These are phyloP conservation scores for Hesperia comma DNA, from an alignment of 2,888 invertebrate genomes.

Conservation along the genomic window DNA sequence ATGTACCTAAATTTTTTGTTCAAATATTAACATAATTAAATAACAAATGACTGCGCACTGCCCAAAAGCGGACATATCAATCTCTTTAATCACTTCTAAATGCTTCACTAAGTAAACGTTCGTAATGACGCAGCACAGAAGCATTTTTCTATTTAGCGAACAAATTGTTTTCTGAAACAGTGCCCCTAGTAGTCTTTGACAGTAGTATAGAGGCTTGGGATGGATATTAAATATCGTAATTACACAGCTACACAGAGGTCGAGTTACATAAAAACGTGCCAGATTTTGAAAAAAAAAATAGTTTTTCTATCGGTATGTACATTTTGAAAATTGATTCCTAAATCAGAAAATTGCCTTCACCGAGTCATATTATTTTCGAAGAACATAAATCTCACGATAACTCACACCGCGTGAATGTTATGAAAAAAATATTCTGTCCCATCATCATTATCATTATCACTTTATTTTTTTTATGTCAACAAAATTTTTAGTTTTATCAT, in stretches of 20 bases:
- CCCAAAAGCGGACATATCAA: conserved; percentile 10
- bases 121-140: conserved; percentile 43
- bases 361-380: no score
- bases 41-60: conserved; percentile 23
- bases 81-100: conserved; percentile 19
- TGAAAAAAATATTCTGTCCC: no score
- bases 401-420: no score
- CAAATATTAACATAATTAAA: conserved; percentile 5
- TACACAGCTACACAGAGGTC: conserved; percentile 11
- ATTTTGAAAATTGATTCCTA: no score
- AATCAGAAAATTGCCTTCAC: no score
- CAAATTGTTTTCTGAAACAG: conserved; percentile 55
- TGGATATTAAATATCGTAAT: not conserved
- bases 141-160: conserved; percentile 63
- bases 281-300: not conserved
- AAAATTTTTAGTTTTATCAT: no score
- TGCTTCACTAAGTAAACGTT: conserved; percentile 8
- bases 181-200: conserved; percentile 40
- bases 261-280: not conserved
- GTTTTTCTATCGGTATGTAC: no score
- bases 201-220: conserved; percentile 46
- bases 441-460: no score
- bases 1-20: not conserved
- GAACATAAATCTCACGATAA: no score
- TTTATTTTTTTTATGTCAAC: no score